phyloP scores from a whole-genome alignment of 2,888 invertebrate species.

The Ectemnius lituratus region DNA sequence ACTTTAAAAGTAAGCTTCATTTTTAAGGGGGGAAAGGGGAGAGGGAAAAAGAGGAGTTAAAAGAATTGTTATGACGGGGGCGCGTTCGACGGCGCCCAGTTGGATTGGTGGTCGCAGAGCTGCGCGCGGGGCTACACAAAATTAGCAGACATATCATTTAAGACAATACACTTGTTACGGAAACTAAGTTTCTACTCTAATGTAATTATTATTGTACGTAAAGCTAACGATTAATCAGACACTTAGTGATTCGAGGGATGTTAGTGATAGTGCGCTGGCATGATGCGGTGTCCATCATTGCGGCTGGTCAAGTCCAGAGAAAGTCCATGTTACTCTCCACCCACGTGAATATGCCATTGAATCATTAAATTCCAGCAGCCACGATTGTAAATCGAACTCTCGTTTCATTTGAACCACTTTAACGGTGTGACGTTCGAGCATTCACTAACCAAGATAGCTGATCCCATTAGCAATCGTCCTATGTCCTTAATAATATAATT shows the following conservation, averaged over 20 bases:
- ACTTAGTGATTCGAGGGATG: slow-evolving; percentile 57
- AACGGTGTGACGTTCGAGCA: too few species aligned
- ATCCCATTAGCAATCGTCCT: too few species aligned
- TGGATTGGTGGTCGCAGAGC: slow-evolving; percentile 33
- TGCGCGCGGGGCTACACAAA: slow-evolving; percentile 57
- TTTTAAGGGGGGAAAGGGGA: slow-evolving; percentile 59
- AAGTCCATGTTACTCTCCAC: too few species aligned
- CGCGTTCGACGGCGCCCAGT: slow-evolving; percentile 60
- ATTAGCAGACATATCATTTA: slow-evolving; percentile 78
- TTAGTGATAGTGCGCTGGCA: slow-evolving; percentile 36
- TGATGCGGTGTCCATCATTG: not conserved
- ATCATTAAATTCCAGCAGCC: not conserved
- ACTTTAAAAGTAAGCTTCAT: slow-evolving; percentile 68
- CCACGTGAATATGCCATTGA: too few species aligned
- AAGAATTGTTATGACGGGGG: slow-evolving; percentile 63
- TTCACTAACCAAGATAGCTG: too few species aligned
- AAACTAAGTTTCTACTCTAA: slow-evolving; percentile 76
- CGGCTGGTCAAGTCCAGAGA: slow-evolving; percentile 51
- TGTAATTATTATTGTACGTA: slow-evolving; percentile 71
- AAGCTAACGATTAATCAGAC: slow-evolving; percentile 66
- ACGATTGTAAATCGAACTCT: too few species aligned
- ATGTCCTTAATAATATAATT: too few species aligned
- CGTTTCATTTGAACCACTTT: too few species aligned
- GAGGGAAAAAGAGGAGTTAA: slow-evolving; percentile 25
- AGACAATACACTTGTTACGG: slow-evolving; percentile 77